These are phyloP conservation scores for Tamias sibiricus DNA, from an alignment of 2,113 vertebrate species.

Conservation along the genomic window DNA sequence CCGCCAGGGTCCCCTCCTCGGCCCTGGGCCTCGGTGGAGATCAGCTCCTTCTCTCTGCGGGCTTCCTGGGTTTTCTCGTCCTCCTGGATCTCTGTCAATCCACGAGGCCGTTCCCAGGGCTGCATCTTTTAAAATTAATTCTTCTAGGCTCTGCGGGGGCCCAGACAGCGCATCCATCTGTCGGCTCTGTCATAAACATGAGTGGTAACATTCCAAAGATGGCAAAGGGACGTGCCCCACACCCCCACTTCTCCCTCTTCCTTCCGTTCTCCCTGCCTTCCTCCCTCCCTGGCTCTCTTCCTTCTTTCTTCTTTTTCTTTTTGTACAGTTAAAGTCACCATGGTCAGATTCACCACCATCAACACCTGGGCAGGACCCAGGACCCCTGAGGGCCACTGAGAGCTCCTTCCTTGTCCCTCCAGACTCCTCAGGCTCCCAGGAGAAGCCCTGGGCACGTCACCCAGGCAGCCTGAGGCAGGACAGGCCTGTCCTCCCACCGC, in stretches of 20 bases:
- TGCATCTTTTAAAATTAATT: neutral
- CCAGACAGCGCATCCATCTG: neutral
- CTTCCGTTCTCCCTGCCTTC: neutral
- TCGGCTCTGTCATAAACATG: neutral
- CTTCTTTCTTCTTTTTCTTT: too few species aligned
- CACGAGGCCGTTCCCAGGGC: neutral
- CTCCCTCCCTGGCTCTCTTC: too few species aligned
- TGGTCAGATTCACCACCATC: neutral
- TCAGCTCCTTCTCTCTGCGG: neutral
- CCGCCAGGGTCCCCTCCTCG: neutral
- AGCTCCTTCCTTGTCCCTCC: neutral
- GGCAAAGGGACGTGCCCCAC: neutral
- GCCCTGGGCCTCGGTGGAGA: neutral
- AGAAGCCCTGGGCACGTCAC: neutral
- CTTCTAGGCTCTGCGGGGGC: neutral
- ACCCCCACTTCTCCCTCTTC: neutral
- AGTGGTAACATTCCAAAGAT: neutral
- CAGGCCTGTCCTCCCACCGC: neutral
- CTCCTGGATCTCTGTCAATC: neutral
- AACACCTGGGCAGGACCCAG: neutral
- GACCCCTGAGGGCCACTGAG: accelerated
- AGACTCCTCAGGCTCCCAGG: neutral
- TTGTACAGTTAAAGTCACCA: neutral
- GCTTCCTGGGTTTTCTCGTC: neutral
- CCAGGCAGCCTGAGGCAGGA: neutral